Evolutionary conservation across 2,888 invertebrate genomes (phyloP).

Genomic region (Phalangium opilio): DNA sequence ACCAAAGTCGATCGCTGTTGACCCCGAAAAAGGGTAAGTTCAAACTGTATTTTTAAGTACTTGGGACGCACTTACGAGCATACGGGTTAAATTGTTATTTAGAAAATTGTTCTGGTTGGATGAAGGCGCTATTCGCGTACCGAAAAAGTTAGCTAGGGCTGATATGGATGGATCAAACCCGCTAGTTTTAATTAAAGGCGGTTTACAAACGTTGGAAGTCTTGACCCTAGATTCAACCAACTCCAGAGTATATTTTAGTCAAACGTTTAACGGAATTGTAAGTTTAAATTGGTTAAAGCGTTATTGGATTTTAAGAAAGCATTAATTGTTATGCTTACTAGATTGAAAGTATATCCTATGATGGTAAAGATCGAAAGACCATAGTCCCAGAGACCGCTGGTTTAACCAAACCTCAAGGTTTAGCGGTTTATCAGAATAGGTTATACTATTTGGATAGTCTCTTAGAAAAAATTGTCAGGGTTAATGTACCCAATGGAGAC

Average conservation of each 20-base stretch:
- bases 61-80: not conserved
- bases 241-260: conserved; percentile 73
- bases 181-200: conserved; percentile 47
- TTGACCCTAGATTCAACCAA: conserved; percentile 61
- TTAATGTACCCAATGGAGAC: conserved; percentile 62
- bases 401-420: conserved; percentile 59
- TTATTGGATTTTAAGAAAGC: not conserved
- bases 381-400: conserved; percentile 49
- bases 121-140: conserved; percentile 76
- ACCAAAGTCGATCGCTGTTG: conserved; percentile 72
- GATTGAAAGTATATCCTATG: conserved; percentile 28
- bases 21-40: conserved; percentile 72
- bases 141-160: conserved; percentile 62
- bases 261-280: conserved; percentile 33
- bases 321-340: conserved; percentile 16
- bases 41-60: conserved; percentile 1
- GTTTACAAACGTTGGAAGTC: conserved; percentile 54
- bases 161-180: conserved; percentile 85
- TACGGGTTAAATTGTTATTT: conserved; percentile 22
- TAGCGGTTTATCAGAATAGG: conserved; percentile 63
- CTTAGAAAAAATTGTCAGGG: conserved; percentile 73
- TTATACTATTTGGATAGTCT: conserved; percentile 75
- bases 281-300: conserved; percentile 13
- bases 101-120: conserved; percentile 90
- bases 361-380: conserved; percentile 50